phyloP scores from a whole-genome alignment of 2,797 vertebrate species.

The Ciconia nigra region DNA sequence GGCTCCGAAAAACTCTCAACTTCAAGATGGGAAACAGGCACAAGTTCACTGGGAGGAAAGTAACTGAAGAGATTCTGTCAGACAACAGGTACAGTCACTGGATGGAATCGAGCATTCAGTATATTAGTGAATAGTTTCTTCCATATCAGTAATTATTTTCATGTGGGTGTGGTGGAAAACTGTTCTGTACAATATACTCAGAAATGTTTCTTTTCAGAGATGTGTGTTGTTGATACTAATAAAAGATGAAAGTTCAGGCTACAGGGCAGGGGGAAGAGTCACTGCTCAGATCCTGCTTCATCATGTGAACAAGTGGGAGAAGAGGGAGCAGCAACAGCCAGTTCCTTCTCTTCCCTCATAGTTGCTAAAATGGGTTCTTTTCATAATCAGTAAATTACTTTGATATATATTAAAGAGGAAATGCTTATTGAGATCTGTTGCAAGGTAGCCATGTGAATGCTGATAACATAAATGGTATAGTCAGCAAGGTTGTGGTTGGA shows the following conservation, averaged over 20 bases:
- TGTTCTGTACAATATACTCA: not conserved
- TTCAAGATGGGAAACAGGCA: conserved; percentile 98
- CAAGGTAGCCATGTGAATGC: not conserved
- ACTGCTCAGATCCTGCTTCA: not conserved
- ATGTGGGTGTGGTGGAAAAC: not conserved
- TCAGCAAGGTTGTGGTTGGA: not conserved
- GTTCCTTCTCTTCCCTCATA: not conserved
- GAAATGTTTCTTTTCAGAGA: not conserved
- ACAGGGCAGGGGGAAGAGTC: not conserved
- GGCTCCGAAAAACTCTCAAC: conserved; percentile 93
- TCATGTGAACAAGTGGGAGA: not conserved
- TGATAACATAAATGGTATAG: not conserved
- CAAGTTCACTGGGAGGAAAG: conserved; percentile 95
- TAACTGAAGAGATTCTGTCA: conserved; percentile 92
- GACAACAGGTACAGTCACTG: conserved; percentile 85
- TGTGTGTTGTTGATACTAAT: not conserved
- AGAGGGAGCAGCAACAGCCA: not conserved
- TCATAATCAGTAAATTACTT: not conserved
- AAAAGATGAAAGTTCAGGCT: not conserved
- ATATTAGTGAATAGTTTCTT: not conserved
- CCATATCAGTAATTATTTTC: not conserved
- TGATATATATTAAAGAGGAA: not conserved
- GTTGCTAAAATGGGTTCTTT: not conserved
- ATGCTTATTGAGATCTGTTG: not conserved
- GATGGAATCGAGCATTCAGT: not conserved